Base-by-base conservation (phyloP, 2,797 vertebrate species). In the Sternotherus odoratus region DNA sequence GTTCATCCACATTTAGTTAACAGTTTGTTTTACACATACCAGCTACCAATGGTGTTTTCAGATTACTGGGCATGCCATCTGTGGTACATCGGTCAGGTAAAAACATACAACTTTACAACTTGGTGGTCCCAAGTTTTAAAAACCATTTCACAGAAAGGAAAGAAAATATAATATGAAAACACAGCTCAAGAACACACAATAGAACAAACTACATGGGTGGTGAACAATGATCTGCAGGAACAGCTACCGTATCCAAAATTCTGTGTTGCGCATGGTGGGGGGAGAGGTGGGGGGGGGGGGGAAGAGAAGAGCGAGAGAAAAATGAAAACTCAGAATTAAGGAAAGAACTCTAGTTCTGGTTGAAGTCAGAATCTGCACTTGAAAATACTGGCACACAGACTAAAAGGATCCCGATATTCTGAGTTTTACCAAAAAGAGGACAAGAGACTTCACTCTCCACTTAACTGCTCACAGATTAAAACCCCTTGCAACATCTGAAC, bases 61-160 rank as follows among this genome's bases (percentile, higher is more conserved):
- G 96, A 92, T 95, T 86, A 91, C 90, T 1, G 19, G 95, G 92
- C 89, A 87, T 77, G 87, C 82, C 80, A 85, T 81, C 94, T 82
- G 89, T 72, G 93, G 89, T 69, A 85, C 36, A 84, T 86, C 90
- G 88, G 82, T 46, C 93, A 95, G 95, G 95, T 91, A 97, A 95
- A 96, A 96, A 96, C 97, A 95, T 86, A 96, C 92, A 95, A 94
- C 96, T 97, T 97, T 85, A 96, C 94, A 97, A 97, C 96, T 97
- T 95, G 97, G 97, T 94, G 96, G 96, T 92, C 94, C 95, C 97
- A 97, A 97, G 97, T 97, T 95, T 95, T 92, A 78, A 92, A 96
- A 97, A 96, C 96, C 97, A 98, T 97, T 98, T 97, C 97, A 98
- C 96, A 97, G 97, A 97, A 98, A 98, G 96, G 96, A 97, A 98